These are phyloP conservation scores for Podarcis siculus DNA, from an alignment of 2,797 vertebrate species.

Conservation along the genomic window DNA sequence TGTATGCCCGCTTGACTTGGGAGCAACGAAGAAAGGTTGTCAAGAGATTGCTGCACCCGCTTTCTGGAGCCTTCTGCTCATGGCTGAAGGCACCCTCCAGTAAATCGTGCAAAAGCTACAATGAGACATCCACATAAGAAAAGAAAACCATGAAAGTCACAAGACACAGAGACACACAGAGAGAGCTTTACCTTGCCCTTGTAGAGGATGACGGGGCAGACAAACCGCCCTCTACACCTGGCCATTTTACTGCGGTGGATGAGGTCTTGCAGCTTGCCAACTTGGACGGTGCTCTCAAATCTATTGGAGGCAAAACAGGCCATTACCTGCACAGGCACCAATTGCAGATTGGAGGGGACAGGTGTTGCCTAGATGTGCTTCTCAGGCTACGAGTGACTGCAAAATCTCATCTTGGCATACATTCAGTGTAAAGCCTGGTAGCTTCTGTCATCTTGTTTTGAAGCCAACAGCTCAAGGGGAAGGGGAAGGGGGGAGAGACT, in stretches of 20 bases:
- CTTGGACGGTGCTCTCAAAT: slow-evolving; percentile 91
- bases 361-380: no score
- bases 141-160: neutral
- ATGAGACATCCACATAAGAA: neutral
- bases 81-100: neutral
- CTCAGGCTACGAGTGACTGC: neutral
- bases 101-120: neutral
- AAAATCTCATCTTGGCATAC: neutral
- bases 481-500: neutral
- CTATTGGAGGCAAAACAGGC: slow-evolving; percentile 68
- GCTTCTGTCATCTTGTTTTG: neutral
- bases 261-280: slow-evolving; percentile 92
- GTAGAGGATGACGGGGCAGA: slow-evolving; percentile 97
- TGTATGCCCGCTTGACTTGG: neutral
- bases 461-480: neutral
- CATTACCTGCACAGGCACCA: neutral
- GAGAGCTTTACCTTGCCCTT: slow-evolving; percentile 90
- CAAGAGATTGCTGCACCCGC: neutral
- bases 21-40: neutral
- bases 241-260: slow-evolving; percentile 96
- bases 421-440: neutral
- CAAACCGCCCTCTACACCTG: slow-evolving; percentile 93
- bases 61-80: neutral
- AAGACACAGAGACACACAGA: neutral
- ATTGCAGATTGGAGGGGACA: neutral